phyloP scores from a whole-genome alignment of 2,888 invertebrate genomes.

The Tachina fera region DNA sequence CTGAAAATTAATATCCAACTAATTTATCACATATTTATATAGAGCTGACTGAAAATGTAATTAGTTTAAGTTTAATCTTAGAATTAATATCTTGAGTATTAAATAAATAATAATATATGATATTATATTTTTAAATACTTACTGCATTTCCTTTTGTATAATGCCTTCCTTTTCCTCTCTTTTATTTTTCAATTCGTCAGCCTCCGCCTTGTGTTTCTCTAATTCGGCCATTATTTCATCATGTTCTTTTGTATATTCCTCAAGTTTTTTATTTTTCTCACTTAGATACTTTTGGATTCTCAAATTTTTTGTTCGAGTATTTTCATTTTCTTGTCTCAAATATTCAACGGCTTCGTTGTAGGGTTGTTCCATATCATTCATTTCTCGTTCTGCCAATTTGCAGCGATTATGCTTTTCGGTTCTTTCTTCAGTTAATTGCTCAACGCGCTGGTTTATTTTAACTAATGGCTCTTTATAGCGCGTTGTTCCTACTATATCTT shows the following conservation, averaged over 20 bases:
- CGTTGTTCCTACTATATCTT: slow-evolving; percentile 97
- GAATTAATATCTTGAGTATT: too few species aligned
- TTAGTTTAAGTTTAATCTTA: too few species aligned
- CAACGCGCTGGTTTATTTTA: slow-evolving; percentile 88
- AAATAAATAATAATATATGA: too few species aligned
- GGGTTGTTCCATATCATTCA: slow-evolving; percentile 89
- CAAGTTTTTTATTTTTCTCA: slow-evolving; percentile 85
- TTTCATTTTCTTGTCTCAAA: slow-evolving; percentile 91
- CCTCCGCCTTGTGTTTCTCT: slow-evolving; percentile 80
- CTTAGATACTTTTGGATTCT: slow-evolving; percentile 87
- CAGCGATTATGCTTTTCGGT: slow-evolving; percentile 93
- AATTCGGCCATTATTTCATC: slow-evolving; percentile 86
- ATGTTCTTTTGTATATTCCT: slow-evolving; percentile 85
- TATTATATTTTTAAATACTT: slow-evolving; percentile 65
- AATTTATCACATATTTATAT: too few species aligned
- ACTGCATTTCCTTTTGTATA: slow-evolving; percentile 80
- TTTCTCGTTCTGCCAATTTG: slow-evolving; percentile 91
- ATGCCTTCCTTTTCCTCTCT: slow-evolving; percentile 83
- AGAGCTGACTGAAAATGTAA: too few species aligned
- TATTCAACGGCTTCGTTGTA: slow-evolving; percentile 91
- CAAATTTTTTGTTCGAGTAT: slow-evolving; percentile 87
- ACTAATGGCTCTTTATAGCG: slow-evolving; percentile 92
- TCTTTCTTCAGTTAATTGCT: slow-evolving; percentile 88
- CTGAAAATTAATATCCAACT: too few species aligned
- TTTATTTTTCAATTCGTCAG: slow-evolving; percentile 80